Conservation (phyloP, 2,113 vertebrate species). For the Lepidothrix coronata region DNA sequence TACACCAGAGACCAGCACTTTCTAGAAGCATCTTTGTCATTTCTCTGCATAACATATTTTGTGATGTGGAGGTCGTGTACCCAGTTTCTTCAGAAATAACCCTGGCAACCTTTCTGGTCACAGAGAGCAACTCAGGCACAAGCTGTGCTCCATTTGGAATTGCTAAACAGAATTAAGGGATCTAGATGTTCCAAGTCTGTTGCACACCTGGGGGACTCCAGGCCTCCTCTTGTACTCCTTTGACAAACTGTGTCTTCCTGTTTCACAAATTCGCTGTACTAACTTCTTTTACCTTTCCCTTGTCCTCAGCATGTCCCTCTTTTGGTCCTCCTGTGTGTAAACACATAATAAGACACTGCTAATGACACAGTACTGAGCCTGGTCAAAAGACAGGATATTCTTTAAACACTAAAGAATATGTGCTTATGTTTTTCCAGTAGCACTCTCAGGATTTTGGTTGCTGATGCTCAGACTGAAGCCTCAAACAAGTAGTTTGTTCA, state of each 20-base stretch:
- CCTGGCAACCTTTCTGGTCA: background rate
- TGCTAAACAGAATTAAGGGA: background rate
- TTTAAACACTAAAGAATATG: background rate
- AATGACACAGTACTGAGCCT: background rate
- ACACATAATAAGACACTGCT: background rate
- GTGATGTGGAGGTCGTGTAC: fast-evolving
- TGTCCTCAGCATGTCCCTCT: background rate
- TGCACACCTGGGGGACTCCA: background rate
- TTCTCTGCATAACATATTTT: background rate
- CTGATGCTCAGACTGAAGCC: background rate
- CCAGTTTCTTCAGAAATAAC: background rate
- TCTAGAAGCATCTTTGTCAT: background rate
- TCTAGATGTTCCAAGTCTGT: background rate
- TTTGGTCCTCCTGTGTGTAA: background rate
- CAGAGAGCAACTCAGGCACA: background rate
- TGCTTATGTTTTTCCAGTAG: background rate
- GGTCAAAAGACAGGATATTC: background rate
- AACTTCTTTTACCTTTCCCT: background rate
- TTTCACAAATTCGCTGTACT: background rate
- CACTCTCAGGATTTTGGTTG: background rate
- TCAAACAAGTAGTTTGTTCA: background rate
- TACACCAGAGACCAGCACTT: background rate
- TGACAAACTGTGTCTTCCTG: background rate
- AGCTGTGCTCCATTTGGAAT: background rate
- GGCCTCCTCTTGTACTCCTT: background rate